Evolutionary conservation across 2,797 vertebrate genomes (phyloP).

Genomic region (Xyrichtys novacula): DNA sequence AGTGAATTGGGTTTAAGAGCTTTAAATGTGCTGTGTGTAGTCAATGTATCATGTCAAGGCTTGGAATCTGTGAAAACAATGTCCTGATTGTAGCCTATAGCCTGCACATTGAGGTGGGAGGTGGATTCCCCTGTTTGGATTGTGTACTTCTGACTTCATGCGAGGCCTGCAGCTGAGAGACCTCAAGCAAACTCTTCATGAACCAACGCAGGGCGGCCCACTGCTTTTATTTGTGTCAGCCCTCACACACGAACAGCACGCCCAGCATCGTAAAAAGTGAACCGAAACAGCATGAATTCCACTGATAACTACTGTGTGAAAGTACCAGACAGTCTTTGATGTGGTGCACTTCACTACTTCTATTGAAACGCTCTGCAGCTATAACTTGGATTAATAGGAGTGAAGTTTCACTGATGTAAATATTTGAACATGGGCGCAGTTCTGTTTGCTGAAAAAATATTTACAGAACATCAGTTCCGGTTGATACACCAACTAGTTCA

Average conservation of each 20-base stretch:
- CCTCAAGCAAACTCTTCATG: conserved; percentile 57
- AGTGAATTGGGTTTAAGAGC: not conserved
- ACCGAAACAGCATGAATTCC: not conserved
- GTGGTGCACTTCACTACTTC: not conserved
- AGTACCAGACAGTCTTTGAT: not conserved
- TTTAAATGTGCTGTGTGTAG: conserved; percentile 18
- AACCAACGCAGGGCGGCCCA: conserved; percentile 39
- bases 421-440: conserved; percentile 84
- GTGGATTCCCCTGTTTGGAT: conserved; percentile 75
- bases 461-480: conserved; percentile 75
- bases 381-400: conserved; percentile 27
- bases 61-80: conserved; percentile 74
- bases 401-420: conserved; percentile 66
- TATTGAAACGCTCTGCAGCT: not conserved
- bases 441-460: conserved; percentile 74
- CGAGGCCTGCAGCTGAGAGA: conserved; percentile 59
- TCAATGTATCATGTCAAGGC: conserved; percentile 49
- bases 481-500: conserved; percentile 58
- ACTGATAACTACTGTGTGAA: not conserved
- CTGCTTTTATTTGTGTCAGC: conserved; percentile 13
- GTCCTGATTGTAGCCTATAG: conserved; percentile 77
- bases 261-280: not conserved
- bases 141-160: conserved; percentile 65
- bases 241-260: not conserved
- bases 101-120: conserved; percentile 76